Evolutionary conservation across 2,888 invertebrate genomes (phyloP), one percentile per base, ranked within the genome.

Genomic region (Noctuana brunneofusca): DNA sequence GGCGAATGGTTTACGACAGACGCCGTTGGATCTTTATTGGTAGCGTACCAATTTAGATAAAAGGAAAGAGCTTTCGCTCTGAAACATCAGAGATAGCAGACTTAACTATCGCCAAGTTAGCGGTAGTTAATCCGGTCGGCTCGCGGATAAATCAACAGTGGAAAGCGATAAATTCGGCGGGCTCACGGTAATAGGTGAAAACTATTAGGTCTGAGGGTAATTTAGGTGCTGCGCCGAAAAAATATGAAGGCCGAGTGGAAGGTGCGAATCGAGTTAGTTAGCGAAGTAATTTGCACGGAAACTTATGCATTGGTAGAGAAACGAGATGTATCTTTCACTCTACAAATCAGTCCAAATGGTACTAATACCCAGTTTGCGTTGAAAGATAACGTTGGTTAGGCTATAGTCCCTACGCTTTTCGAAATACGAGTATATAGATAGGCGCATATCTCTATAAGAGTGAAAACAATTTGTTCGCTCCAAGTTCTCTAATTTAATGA

Each of bases 51-150:
- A 91, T 91, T 91, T 91, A 91, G 91, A 91, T 91, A 91, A 91
- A 91, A 91, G 91, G 89, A 89, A 88, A 88, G 89, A 87, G 88
- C 88, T 89, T 87, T 86, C 81, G 81, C 84, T 83, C 87, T 86
- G 89, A 84, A 88, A 89, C 87, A 88, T 88, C 87, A 87, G 82
- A 89, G 90, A 90, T 89, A 89, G 87, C 81, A 85, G 87, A 87
- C 90, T 90, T 91, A 91, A 91, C 91, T 91, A 91, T 91, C 87
- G 89, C 87, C 89, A 89, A 91, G 87, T 91, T 91, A 90, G 90
- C 89, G 87, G 87, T 87, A 89, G 84, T 91, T 91, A 90, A 91
- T 89, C 89, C 89, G 83, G 78, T 81, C 81, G 78, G 84, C 79
- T 79, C 79, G 81, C 72, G 83, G 79, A 90, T 91, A 91, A 90